Evolutionary conservation across 2,888 invertebrate genomes (phyloP).

Genomic region (Siphonodentalium dalli): DNA sequence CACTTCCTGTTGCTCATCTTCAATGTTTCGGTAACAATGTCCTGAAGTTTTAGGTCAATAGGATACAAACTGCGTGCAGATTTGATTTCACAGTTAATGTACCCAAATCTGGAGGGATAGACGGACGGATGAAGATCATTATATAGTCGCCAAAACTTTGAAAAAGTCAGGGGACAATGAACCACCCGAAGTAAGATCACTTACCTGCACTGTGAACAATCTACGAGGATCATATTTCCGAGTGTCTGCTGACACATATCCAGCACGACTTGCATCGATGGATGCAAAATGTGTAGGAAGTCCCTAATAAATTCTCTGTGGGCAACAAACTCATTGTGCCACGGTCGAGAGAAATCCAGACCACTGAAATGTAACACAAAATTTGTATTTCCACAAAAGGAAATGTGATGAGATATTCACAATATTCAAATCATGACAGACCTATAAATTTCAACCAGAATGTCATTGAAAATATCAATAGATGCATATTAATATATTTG

Average conservation of each 20-base stretch:
- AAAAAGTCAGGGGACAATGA: too few relatives aligned
- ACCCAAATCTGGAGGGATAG: too few relatives aligned
- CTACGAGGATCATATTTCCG: slow-evolving; percentile 58
- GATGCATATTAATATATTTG: neutral
- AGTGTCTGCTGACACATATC: slow-evolving; percentile 61
- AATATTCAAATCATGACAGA: neutral
- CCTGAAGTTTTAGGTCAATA: too few relatives aligned
- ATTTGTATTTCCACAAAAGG: neutral
- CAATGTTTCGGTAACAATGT: too few relatives aligned
- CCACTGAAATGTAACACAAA: slow-evolving; percentile 38
- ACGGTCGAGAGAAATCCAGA: slow-evolving; percentile 62
- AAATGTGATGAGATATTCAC: neutral
- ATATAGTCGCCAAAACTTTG: too few relatives aligned
- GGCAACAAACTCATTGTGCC: slow-evolving; percentile 58
- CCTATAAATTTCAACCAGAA: neutral
- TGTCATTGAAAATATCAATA: neutral
- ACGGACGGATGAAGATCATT: too few relatives aligned
- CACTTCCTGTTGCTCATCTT: too few relatives aligned
- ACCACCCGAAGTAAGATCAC: too few relatives aligned
- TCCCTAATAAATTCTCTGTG: slow-evolving; percentile 48
- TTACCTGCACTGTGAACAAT: slow-evolving; percentile 57
- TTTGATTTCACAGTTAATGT: too few relatives aligned
- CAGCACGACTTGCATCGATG: slow-evolving; percentile 61
- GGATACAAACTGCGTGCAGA: too few relatives aligned
- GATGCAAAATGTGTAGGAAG: slow-evolving; percentile 62